A percentile compares a stretch with the other conserved stretches of the same genome.
Conservation (phyloP, 2,113 vertebrate genomes). For the Arvicanthis niloticus region DNA sequence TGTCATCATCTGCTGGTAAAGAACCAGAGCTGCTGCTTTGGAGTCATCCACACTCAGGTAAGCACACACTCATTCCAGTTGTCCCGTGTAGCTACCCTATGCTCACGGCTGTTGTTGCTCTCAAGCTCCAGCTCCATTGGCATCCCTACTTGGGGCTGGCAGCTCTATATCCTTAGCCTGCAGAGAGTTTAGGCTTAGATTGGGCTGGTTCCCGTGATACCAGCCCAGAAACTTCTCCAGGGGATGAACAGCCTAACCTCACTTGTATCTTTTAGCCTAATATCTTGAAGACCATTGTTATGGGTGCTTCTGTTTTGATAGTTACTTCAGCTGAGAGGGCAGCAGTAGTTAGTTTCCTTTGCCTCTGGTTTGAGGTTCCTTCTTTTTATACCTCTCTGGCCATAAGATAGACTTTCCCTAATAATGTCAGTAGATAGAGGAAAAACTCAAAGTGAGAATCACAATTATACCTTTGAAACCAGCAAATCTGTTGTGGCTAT, state of each 20-base stretch:
- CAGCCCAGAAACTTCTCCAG: neutral
- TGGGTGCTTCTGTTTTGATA: neutral
- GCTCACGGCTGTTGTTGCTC: neutral
- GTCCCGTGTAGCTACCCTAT: no score
- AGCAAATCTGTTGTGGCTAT: neutral
- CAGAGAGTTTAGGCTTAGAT: neutral
- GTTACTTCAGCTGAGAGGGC: neutral
- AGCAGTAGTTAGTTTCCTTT: neutral
- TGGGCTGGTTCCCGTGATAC: neutral
- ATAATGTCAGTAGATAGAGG: neutral
- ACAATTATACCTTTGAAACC: neutral
- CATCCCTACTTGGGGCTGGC: neutral
- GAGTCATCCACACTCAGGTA: no score
- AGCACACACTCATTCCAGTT: neutral
- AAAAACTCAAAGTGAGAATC: slow-evolving; percentile 8
- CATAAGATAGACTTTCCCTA: neutral
- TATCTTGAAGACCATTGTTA: neutral
- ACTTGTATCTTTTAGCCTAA: accelerated
- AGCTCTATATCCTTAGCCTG: neutral
- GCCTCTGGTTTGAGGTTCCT: neutral
- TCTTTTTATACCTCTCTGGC: neutral
- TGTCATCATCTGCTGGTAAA: neutral
- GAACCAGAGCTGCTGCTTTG: neutral
- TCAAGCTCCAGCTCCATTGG: neutral
- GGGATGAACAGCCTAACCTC: accelerated